Conservation (phyloP, 2,888 invertebrate species). For the Oscheius sp. region DNA sequence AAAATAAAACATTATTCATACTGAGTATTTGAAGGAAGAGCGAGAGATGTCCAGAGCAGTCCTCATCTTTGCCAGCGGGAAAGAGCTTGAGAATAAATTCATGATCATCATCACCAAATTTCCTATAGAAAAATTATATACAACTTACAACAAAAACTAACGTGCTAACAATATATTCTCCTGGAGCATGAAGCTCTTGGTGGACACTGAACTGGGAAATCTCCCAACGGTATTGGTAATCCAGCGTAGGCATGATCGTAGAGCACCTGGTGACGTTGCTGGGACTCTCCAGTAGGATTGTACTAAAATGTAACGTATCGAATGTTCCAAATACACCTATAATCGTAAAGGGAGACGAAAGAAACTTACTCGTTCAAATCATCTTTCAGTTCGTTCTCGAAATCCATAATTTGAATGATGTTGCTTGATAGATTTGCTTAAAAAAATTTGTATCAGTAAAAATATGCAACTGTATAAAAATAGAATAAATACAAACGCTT, state of each 20-base stretch:
- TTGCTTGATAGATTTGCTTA: too few species aligned
- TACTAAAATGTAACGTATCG: conserved; percentile 11
- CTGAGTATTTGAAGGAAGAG: conserved; percentile 59
- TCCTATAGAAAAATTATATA: conserved; percentile 32
- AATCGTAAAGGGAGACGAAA: too few species aligned
- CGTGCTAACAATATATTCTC: conserved; percentile 47
- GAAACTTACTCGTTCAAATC: not conserved
- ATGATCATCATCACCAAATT: conserved; percentile 55
- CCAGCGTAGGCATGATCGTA: not conserved
- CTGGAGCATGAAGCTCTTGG: conserved; percentile 43
- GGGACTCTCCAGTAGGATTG: not conserved
- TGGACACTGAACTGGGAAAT: conserved; percentile 54
- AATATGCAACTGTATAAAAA: too few species aligned
- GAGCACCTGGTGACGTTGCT: conserved; percentile 10
- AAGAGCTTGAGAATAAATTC: conserved; percentile 60
- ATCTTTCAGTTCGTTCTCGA: not conserved
- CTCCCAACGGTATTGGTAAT: conserved; percentile 42
- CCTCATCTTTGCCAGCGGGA: conserved; percentile 65
- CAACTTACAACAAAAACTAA: conserved; percentile 30
- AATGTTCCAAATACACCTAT: too few species aligned
- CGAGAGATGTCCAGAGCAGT: conserved; percentile 58
- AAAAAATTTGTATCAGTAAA: too few species aligned
- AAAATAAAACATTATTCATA: conserved; percentile 23
- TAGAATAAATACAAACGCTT: too few species aligned
- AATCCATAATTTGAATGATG: not conserved